A percentile compares a stretch with the other conserved stretches of the same genome.
Evolutionary conservation across 2,888 invertebrate species (phyloP).

Genomic region (Mayetiola destructor): DNA sequence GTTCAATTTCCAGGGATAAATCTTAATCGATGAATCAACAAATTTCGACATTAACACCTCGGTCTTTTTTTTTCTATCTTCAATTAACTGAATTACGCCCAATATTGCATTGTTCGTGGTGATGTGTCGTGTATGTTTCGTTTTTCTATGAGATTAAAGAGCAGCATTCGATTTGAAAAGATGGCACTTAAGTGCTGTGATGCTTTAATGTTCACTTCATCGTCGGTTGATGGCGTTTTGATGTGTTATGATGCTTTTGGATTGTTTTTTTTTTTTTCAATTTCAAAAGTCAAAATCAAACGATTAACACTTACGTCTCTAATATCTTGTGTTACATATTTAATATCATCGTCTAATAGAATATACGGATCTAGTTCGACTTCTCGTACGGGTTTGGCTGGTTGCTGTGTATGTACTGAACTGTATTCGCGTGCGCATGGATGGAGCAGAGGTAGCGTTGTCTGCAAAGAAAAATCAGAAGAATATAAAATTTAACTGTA

Average conservation of each 20-base stretch:
- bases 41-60: too few species aligned
- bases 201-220: too few species aligned
- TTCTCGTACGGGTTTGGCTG: constrained; percentile 59
- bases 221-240: too few species aligned
- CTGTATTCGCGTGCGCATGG: constrained; percentile 40
- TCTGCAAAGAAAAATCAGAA: background rate
- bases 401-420: constrained; percentile 64
- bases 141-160: too few species aligned
- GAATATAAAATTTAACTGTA: too few species aligned
- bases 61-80: background rate
- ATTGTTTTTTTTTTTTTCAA: too few species aligned
- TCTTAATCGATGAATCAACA: too few species aligned
- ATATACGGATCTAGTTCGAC: constrained; percentile 76
- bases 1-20: background rate
- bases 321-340: constrained; percentile 73
- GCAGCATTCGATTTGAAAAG: too few species aligned
- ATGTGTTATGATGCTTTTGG: too few species aligned
- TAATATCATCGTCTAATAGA: constrained; percentile 72
- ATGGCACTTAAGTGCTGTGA: too few species aligned
- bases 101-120: too few species aligned
- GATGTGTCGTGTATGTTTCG: too few species aligned
- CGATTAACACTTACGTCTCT: constrained; percentile 48
- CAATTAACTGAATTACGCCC: background rate
- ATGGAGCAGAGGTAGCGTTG: constrained; percentile 17
- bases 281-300: background rate